phyloP scores from a whole-genome alignment of 2,888 invertebrate genomes.

The Blastobasis adustella region DNA sequence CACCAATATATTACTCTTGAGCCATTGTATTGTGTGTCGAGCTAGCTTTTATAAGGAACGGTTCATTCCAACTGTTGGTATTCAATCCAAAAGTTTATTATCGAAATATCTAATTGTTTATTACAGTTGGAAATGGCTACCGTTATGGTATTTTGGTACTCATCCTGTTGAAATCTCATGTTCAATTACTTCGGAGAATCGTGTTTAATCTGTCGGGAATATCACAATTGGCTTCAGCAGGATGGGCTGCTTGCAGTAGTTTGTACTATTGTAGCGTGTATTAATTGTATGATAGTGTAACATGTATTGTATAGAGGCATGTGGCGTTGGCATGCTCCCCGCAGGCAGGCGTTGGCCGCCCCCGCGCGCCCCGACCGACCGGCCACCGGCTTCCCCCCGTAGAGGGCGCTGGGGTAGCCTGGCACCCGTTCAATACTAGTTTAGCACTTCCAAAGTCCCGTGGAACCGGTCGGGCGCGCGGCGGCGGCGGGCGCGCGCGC shows the following conservation, averaged over 20 bases:
- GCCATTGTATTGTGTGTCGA: too few relatives aligned
- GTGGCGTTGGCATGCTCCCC: slow-evolving; percentile 69
- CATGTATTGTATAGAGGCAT: slow-evolving; percentile 57
- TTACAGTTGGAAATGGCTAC: too few relatives aligned
- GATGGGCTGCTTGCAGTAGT: slow-evolving; percentile 33
- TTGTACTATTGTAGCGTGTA: slow-evolving; percentile 33
- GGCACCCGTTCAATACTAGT: slow-evolving; percentile 44
- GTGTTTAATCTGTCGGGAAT: too few relatives aligned
- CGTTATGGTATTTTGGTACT: too few relatives aligned
- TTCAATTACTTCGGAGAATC: too few relatives aligned
- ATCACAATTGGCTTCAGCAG: slow-evolving; percentile 23
- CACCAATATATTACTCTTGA: not conserved
- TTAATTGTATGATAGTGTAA: slow-evolving; percentile 28
- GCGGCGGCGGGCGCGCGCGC: slow-evolving; percentile 53
- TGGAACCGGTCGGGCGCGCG: slow-evolving; percentile 41
- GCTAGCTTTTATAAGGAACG: too few relatives aligned
- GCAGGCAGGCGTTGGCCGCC: slow-evolving; percentile 38
- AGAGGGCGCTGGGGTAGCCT: slow-evolving; percentile 40
- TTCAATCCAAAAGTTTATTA: too few relatives aligned
- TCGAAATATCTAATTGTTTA: too few relatives aligned
- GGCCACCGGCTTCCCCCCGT: slow-evolving; percentile 12
- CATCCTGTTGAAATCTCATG: too few relatives aligned
- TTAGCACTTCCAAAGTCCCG: slow-evolving; percentile 16
- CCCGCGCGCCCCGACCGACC: slow-evolving; percentile 30
- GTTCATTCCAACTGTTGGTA: too few relatives aligned